Base-by-base conservation (phyloP, 2,113 vertebrate genomes). In the Progne subis region DNA sequence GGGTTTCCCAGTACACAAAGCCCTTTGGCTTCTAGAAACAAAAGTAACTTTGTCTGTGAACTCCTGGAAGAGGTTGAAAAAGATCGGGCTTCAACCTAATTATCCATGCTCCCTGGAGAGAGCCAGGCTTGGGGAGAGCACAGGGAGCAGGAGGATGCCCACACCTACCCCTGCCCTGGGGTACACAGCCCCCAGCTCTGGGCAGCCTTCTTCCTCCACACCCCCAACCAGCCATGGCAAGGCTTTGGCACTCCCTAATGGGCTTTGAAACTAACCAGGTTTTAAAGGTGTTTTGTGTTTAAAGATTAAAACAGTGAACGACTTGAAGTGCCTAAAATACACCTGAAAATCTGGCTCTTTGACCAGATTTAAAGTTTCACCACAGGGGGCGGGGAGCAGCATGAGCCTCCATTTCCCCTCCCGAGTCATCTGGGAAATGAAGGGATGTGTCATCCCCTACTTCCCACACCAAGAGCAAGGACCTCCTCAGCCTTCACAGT, bases 181-280 rank as follows among this genome's bases (percentile, higher is more conserved):
- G 29, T 29, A 31, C 0, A 0, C 26, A 63, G 28, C 4, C 63
- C 29, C 32, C 4, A 0, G 46, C 26, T 86, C 71, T 16, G 5
- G 1, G 3, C 67, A 77, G 57, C 39, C 34, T 34, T 64, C 41
- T 53, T 8, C 8, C 34, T 49, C 53, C 3, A 0, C 53, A 44
- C 9, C 32, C 46, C n/a, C 19, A 24, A 6, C 21, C 44, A 64
- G 64, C n/a, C 26, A 6, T 0, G 7, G 86, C 46, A 44, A 50
- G 67, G 67, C 50, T 74, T 76, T 56, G 49, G 46, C 41, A 37
- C 53, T 37, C 44, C 31, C 3, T 12, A 39, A 15, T 0, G 26
- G 41, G 26, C 43, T 55, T 77, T 19, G 12, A 69, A 88, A 57
- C 24, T 2, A 47, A 41, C 23, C 68, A 37, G 56, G 31, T 59